Base-by-base conservation (phyloP, 1,140 invertebrate species). In the Zaprionus inermis region DNA sequence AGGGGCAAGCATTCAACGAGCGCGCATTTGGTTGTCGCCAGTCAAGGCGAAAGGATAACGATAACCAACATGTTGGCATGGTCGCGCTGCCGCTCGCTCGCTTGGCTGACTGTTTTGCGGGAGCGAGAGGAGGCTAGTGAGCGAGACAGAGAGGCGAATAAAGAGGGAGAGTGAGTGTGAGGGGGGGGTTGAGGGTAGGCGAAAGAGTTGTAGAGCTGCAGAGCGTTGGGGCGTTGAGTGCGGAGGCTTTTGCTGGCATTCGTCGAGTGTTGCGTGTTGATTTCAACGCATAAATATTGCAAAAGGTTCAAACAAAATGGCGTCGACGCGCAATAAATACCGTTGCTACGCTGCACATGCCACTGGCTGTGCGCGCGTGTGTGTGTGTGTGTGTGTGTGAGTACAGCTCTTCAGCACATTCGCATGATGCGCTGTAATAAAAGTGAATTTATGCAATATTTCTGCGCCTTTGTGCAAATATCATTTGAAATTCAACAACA, bases 371-470 rank as follows among this genome's bases (percentile, higher is more conserved):
- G 24, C 52, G 44, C 69, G 18, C 52, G 52, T 64, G 52, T 72
- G 49, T 64, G 60, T 59, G 49, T 60, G 34, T 63, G 64, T 57
- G 63, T 14, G 41, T 60, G 32, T 65, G 46, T 52, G 51, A 76
- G 49, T 28, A 28, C 30, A 44, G 55, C 58, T 63, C 51, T 70
- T 52, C 49, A 61, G 58, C 46, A 59, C 12, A 59, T 51, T 49
- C 61, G 52, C 63, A 20, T 66, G 52, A 24, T 49, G 28, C 44
- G 20, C 55, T 78, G 84, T 89, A 89, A 89, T 84, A 89, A 89
- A 89, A 89, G 84, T 89, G 84, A 89, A 89, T 89, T 84, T 89
- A 89, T 89, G 85, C 84, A 89, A 89, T 84, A 88, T 88, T 89
- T 78, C 83, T 89, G 84, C 80, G 80, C 83, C 84, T 89, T 88